These are phyloP conservation scores for Bradysia coprophila DNA, from an alignment of 1,140 invertebrate genomes.

Conservation along the genomic window DNA sequence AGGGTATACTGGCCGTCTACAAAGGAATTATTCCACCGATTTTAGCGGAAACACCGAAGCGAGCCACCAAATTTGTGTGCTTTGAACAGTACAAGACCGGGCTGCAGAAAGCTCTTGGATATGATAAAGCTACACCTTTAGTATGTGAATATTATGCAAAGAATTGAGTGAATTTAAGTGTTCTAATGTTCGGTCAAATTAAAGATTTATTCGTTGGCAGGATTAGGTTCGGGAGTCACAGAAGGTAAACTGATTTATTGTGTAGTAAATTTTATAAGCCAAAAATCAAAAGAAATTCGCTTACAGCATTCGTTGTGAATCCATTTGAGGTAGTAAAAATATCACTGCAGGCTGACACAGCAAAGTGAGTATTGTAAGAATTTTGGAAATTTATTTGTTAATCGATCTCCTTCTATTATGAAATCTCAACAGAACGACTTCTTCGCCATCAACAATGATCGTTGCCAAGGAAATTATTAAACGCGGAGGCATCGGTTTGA, in stretches of 20 bases:
- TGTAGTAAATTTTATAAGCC: too few relatives aligned
- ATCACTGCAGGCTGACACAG: constrained; percentile 50
- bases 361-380: constrained; percentile 16
- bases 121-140: constrained; percentile 46
- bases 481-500: constrained; percentile 51
- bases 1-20: constrained; percentile 69
- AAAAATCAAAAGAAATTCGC: background rate
- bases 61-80: constrained; percentile 83
- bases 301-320: constrained; percentile 56
- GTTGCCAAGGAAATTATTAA: constrained; percentile 62
- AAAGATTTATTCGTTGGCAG: constrained; percentile 72
- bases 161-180: constrained; percentile 1
- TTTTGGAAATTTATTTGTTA: constrained; percentile 5
- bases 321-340: constrained; percentile 94
- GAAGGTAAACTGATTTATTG: too few relatives aligned
- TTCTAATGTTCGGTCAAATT: constrained; percentile 13
- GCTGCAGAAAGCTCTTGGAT: constrained; percentile 63
- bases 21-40: constrained; percentile 86
- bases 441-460: constrained; percentile 51
- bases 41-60: constrained; percentile 84
- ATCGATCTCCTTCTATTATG: background rate
- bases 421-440: constrained; percentile 11
- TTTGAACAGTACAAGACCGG: constrained; percentile 84
- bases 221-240: constrained; percentile 66
- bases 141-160: constrained; percentile 25